Evolutionary conservation across 2,888 invertebrate genomes (phyloP), one percentile per base, ranked within the genome.

Genomic region (Agonopterix arenella): DNA sequence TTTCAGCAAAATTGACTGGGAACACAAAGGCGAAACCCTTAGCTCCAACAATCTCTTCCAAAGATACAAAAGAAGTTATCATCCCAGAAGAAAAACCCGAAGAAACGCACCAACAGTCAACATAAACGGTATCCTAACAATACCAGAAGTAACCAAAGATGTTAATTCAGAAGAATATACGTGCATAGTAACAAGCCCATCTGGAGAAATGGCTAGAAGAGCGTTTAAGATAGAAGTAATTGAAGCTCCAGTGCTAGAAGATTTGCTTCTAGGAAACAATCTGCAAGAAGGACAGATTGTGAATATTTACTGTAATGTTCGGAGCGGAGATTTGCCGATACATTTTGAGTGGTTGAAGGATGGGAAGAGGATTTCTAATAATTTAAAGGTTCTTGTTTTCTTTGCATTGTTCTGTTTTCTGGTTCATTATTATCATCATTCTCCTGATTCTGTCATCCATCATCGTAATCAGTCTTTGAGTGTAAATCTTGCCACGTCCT

Each of bases 201-300:
- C 93, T 2, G 95, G 94, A 11, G 86, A 86, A 62, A 86, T 86
- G 86, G 86, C 86, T 0, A 73, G 84, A 58, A 62, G 86, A 53
- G 80, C 91, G 2, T 91, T 92, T 49, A 94, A 94, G 68, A 92
- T 95, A 54, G 92, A 93, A 66, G 90, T 95, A 8, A 92, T 93
- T 68, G 89, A 89, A 80, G 96, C 95, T 0, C 96, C 96, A 0
- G 92, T 95, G 46, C 90, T 96, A 65, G 96, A 96, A 73, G 94
- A 96, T 47, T 93, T 97, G 68, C 90, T 92, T 37, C 93, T 97
- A 62, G 95, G 96, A 0, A 92, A 92, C 49, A 95, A 94, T 70
- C 89, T 96, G 0, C 95, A 95, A 76, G 94, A 97, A 84, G 94
- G 95, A 45, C 94, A 96, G 72, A 90, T 96, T 60, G 94, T 95